These are phyloP conservation scores for Halisarca cf. caerulea DNA, from an alignment of 37 sponge, comb jelly and placozoan species.

Conservation along the genomic window DNA sequence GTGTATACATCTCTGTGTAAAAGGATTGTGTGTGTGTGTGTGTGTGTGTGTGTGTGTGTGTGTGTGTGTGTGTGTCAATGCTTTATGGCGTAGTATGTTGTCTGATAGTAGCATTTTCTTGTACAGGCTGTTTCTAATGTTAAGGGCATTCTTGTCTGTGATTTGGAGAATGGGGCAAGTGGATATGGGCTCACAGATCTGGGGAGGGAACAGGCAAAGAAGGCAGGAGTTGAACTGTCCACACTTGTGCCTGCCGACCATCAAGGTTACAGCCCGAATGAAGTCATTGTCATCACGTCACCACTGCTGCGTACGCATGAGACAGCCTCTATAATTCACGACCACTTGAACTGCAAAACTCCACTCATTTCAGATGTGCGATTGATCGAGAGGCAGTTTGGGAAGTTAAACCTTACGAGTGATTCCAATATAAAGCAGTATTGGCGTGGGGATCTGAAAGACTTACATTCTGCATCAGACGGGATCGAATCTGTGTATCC, in stretches of 20 bases:
- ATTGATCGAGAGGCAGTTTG: slow-evolving; percentile 19
- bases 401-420: neutral
- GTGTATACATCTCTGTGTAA: no score
- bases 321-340: slow-evolving; percentile 10
- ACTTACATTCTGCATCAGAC: neutral
- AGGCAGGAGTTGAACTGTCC: neutral
- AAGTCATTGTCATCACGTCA: slow-evolving; percentile 9
- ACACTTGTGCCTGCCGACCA: neutral
- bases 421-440: neutral
- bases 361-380: neutral
- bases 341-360: neutral
- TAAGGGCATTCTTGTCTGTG: slow-evolving; percentile 33
- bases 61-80: no score
- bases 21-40: no score
- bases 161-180: slow-evolving; percentile 27
- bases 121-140: slow-evolving; percentile 41
- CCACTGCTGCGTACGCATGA: slow-evolving; percentile 8
- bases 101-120: no score
- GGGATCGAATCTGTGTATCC: neutral
- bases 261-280: neutral
- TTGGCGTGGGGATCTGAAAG: neutral
- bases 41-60: no score
- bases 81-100: neutral
- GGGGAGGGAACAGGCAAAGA: slow-evolving; percentile 50
- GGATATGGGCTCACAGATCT: slow-evolving; percentile 53